A percentile compares a stretch with the other conserved stretches of the same genome.
Conservation (phyloP, 2,888 invertebrate species). For the Enoplolaimus lenunculus region DNA sequence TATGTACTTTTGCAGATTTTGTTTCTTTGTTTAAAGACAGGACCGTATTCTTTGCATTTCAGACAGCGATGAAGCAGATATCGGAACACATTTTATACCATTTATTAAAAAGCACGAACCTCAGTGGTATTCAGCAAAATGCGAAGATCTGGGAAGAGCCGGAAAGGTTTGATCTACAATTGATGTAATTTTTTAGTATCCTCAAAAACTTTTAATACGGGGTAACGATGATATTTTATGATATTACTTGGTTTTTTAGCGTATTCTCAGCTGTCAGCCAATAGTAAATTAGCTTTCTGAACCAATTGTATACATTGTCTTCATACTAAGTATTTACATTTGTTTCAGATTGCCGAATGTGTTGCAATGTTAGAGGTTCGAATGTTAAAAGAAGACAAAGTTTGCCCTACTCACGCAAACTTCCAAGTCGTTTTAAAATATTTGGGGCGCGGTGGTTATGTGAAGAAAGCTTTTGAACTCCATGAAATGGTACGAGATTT, state of each 20-base stretch:
- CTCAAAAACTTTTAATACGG: too few relatives aligned
- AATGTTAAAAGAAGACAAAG: conserved; percentile 59
- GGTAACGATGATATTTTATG: too few relatives aligned
- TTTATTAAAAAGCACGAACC: too few relatives aligned
- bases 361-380: conserved; percentile 60
- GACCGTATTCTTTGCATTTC: too few relatives aligned
- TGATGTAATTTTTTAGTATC: too few relatives aligned
- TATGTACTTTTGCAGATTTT: too few relatives aligned
- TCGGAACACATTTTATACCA: too few relatives aligned
- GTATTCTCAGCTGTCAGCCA: too few relatives aligned
- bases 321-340: conserved; percentile 18
- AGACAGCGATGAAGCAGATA: too few relatives aligned
- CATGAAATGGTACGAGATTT: conserved; percentile 54
- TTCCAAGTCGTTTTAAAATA: conserved; percentile 68
- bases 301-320: conserved; percentile 5
- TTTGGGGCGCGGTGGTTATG: conserved; percentile 66
- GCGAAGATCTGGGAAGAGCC: background rate
- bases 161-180: conserved; percentile 11
- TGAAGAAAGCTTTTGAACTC: conserved; percentile 67
- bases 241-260: too few relatives aligned
- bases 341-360: conserved; percentile 53
- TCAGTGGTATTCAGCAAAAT: background rate
- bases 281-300: too few relatives aligned
- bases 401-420: conserved; percentile 60
- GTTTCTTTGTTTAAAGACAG: too few relatives aligned